Percentiles rank a stretch among this genome's conserved stretches.
phyloP scores from a whole-genome alignment of 2,113 vertebrate species.

The Phodopus roborovskii region DNA sequence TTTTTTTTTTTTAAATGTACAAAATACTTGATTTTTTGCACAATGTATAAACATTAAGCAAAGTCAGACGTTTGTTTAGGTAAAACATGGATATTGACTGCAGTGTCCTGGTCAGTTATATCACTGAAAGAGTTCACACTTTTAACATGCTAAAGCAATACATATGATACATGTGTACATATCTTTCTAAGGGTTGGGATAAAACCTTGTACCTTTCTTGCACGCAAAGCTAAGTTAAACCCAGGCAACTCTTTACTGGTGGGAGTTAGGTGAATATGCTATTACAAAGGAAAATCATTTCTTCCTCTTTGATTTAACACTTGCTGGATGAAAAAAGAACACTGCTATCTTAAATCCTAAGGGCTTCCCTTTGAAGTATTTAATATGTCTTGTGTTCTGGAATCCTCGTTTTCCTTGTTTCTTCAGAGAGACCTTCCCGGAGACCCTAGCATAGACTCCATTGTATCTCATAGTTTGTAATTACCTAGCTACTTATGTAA shows the following conservation, averaged over 20 bases:
- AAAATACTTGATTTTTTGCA: conserved; percentile 9
- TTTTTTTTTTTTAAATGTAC: not conserved
- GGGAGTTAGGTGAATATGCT: not conserved
- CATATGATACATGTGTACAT: not conserved
- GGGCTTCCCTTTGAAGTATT: conserved; percentile 51
- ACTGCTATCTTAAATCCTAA: conserved; percentile 21
- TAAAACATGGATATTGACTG: conserved; percentile 13
- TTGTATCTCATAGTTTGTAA: conserved; percentile 32
- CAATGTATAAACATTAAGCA: conserved; percentile 20
- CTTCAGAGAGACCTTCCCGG: not conserved
- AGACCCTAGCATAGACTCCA: not conserved
- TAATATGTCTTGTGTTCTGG: conserved; percentile 45
- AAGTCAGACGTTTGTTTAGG: not conserved
- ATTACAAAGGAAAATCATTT: conserved; percentile 19
- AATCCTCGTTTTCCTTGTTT: not conserved
- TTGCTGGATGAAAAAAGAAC: conserved; percentile 40
- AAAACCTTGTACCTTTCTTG: not conserved
- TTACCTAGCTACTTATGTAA: not conserved
- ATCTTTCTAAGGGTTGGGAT: not conserved
- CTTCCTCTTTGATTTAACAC: conserved; percentile 33
- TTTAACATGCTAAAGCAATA: conserved; percentile 40
- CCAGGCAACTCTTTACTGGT: not conserved
- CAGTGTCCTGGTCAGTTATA: not conserved
- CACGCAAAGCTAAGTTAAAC: conserved; percentile 13
- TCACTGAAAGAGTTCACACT: not conserved